These are phyloP conservation scores for Anagrus nilaparvatae DNA, from an alignment of 1,140 invertebrate species.

Conservation along the genomic window DNA sequence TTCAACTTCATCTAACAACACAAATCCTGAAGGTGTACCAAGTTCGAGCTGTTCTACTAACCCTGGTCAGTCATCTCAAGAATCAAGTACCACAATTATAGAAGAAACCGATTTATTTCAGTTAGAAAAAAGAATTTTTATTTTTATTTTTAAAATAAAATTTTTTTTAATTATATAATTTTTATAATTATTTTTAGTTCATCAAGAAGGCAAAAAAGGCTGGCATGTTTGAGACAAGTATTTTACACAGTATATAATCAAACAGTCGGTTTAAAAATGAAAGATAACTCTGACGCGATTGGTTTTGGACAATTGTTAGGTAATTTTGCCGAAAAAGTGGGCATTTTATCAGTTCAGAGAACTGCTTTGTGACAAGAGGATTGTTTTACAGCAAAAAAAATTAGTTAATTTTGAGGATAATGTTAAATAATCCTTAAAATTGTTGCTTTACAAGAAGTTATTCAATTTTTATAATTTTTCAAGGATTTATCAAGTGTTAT, in stretches of 20 bases:
- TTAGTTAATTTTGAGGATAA: no score
- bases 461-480: no score
- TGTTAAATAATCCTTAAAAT: no score
- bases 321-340: constrained; percentile 51
- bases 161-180: neutral
- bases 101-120: constrained; percentile 35
- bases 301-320: constrained; percentile 44
- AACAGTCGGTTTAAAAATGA: constrained; percentile 45
- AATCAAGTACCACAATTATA: constrained; percentile 38
- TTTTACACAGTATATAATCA: constrained; percentile 46
- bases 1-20: constrained; percentile 40
- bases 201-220: constrained; percentile 41
- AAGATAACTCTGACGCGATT: constrained; percentile 41
- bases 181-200: neutral
- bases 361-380: constrained; percentile 38
- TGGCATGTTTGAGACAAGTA: constrained; percentile 45
- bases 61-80: constrained; percentile 31
- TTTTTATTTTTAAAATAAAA: constrained; percentile 13
- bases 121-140: constrained; percentile 25
- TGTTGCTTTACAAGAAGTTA: no score
- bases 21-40: constrained; percentile 31
- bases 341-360: constrained; percentile 39
- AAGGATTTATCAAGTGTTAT: no score
- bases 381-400: no score
- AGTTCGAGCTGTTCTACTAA: constrained; percentile 5